Evolutionary conservation across 1,140 invertebrate genomes (phyloP).

Genomic region (Stegodyphus dumicola): DNA sequence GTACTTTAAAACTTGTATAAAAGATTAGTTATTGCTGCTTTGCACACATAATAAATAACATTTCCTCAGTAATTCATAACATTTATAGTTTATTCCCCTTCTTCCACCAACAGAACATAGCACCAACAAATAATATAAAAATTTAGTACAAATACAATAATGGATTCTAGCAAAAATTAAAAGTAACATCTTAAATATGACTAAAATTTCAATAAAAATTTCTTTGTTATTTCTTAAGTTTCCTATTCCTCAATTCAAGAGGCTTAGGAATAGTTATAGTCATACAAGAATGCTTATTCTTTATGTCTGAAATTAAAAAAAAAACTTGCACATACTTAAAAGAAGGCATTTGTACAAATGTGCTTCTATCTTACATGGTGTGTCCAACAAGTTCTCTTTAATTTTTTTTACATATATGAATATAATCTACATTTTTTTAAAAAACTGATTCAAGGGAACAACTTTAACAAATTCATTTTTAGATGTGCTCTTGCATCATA

Average conservation of each 20-base stretch:
- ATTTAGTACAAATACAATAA: too few species aligned
- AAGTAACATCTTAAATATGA: too few species aligned
- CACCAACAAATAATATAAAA: not conserved
- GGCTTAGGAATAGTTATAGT: too few species aligned
- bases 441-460: conserved; percentile 39
- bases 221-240: too few species aligned
- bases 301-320: too few species aligned
- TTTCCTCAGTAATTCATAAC: conserved; percentile 9
- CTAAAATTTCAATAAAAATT: too few species aligned
- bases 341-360: conserved; percentile 55
- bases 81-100: not conserved
- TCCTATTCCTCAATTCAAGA: too few species aligned
- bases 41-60: conserved; percentile 1
- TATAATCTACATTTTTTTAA: conserved; percentile 29
- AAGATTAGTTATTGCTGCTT: conserved; percentile 19
- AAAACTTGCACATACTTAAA: not conserved
- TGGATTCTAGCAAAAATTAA: too few species aligned
- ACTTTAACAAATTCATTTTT: conserved; percentile 15
- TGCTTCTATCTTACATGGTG: conserved; percentile 57
- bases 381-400: conserved; percentile 22
- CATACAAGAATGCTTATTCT: too few species aligned
- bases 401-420: conserved; percentile 42
- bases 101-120: not conserved
- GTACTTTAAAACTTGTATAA: not conserved
- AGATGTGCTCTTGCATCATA: conserved; percentile 18